phyloP scores from a whole-genome alignment of 2,888 invertebrate species.

The Latrodectus hesperus region DNA sequence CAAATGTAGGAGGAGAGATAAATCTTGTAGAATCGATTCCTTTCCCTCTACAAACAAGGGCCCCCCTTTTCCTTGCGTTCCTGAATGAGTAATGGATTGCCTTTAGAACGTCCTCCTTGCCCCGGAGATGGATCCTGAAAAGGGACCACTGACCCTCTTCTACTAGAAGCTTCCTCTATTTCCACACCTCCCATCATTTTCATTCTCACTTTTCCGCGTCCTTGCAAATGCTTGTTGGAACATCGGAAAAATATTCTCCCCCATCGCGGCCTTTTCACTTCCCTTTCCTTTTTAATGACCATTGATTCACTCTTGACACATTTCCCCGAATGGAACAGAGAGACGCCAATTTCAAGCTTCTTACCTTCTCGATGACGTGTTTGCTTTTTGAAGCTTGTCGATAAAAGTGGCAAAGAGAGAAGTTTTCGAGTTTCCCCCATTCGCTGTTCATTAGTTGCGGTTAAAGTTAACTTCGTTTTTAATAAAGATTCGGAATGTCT shows the following conservation, averaged over 20 bases:
- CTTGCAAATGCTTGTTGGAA: background rate
- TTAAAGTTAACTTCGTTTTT: too few relatives aligned
- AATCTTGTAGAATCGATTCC: constrained; percentile 2
- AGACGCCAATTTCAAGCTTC: too few relatives aligned
- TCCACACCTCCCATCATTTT: background rate
- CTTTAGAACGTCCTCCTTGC: background rate
- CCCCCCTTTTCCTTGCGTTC: background rate
- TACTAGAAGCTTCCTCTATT: background rate
- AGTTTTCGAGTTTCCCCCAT: too few relatives aligned
- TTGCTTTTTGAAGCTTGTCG: too few relatives aligned
- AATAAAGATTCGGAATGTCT: too few relatives aligned
- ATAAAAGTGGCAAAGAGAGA: too few relatives aligned
- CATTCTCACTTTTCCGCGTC: background rate
- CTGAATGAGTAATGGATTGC: background rate
- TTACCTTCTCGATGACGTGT: too few relatives aligned
- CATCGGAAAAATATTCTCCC: background rate
- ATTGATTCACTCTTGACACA: background rate
- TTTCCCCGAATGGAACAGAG: too few relatives aligned
- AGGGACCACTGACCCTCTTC: background rate
- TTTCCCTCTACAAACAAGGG: background rate
- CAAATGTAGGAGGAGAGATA: constrained; percentile 3
- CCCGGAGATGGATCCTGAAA: background rate
- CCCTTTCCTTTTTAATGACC: background rate
- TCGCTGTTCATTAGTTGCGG: too few relatives aligned
- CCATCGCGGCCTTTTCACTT: background rate